Conservation (phyloP, 2,888 invertebrate genomes). For the Alviniconcha strummeri region DNA sequence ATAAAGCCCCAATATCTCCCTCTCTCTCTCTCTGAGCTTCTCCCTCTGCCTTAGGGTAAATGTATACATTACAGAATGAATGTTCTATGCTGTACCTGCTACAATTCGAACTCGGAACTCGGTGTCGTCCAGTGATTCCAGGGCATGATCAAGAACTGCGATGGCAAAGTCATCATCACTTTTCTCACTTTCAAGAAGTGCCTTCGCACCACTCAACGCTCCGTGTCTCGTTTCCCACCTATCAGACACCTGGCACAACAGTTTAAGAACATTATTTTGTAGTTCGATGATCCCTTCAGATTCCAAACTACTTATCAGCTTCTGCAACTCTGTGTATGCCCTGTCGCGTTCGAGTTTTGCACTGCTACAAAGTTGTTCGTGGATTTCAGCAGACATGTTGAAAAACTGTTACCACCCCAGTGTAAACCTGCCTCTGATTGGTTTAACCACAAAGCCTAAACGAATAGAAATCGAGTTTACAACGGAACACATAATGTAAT, state of each 20-base stretch:
- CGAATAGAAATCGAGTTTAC: conserved; percentile 18
- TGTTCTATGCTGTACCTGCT: conserved; percentile 66
- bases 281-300: conserved; percentile 50
- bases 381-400: conserved; percentile 59
- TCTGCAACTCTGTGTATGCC: conserved; percentile 60
- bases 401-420: too few relatives aligned
- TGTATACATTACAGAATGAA: too few relatives aligned
- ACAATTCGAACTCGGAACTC: conserved; percentile 75
- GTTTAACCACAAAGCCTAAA: background rate
- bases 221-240: conserved; percentile 75
- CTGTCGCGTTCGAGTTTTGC: conserved; percentile 71
- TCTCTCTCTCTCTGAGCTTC: too few relatives aligned
- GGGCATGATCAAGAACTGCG: conserved; percentile 58
- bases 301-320: conserved; percentile 44
- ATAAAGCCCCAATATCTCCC: too few relatives aligned
- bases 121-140: conserved; percentile 70
- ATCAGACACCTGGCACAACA: conserved; percentile 53
- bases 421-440: conserved; percentile 17
- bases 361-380: conserved; percentile 61
- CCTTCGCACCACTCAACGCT: conserved; percentile 72
- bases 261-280: conserved; percentile 53
- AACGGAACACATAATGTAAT: background rate
- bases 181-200: conserved; percentile 57
- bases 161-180: conserved; percentile 57
- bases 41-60: too few relatives aligned